Evolutionary conservation across 37 sponge, comb jelly and placozoan species (phyloP), one percentile per base, ranked within the genome.

Genomic region (Spongia lamella): DNA sequence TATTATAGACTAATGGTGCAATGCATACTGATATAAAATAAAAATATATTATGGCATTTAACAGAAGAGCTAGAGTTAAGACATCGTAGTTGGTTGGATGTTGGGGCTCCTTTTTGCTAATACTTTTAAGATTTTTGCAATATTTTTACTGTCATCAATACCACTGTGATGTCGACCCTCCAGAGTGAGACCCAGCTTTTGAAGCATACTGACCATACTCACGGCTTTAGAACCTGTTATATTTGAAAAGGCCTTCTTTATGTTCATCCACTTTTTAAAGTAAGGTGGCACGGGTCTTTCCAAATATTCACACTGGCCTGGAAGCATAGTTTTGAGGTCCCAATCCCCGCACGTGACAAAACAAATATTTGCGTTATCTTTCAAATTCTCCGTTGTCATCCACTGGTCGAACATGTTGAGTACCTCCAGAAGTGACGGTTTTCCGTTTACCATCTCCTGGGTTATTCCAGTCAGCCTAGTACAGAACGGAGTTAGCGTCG

Each of bases 271-370:
- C 36, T 49, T 78, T 30, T 63, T 36, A 22, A 91, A 59, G 66
- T 91, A 91, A 25, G 65, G 59, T 1, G 87, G 83, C 38, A 72
- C 61, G 20, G 38, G 38, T 0, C 81, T 13, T 21, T 76, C 29
- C 25, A 82, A 68, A 32, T 86, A 66, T 1, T 40, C 37, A 59
- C 91, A 90, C 79, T 85, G 84, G 0, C 27, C 49, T 2, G 87
- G 79, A 0, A 91, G 83, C 60, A 75, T 83, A 37, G 70, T 91
- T 39, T 86, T 91, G 7, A 91, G 73, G 43, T 91, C 92, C 92
- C 92, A 91, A 38, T 91, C 92, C 1, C 92, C 92, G 62, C 92
- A 91, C 2, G 92, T 91, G 17, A 91, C 87, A 77, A 91, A 91
- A 66, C 79, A 78, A 53, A 57, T 60, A 0, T 55, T 78, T 22